Evolutionary conservation across 1,140 invertebrate species (phyloP), one percentile per base, ranked within the genome.

Genomic region (Atta cephalotes): DNA sequence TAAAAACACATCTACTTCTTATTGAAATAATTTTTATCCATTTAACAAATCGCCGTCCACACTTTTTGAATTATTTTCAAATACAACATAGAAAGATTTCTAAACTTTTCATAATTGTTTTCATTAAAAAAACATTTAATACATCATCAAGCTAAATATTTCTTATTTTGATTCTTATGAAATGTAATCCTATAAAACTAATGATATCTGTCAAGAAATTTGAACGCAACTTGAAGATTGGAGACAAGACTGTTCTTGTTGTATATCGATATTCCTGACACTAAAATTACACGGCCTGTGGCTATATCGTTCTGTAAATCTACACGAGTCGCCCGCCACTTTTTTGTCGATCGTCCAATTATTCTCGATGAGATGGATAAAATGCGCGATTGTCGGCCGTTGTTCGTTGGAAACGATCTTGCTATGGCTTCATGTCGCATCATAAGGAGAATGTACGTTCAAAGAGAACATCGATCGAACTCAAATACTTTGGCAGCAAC

Each of bases 231-330:
- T 18, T n/a, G 28, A 78, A 89, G 63, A 87, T 86, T 88, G 72
- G 53, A 76, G 65, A 88, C 62, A 80, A 63, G 88, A 85, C 85
- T 77, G 81, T 78, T 81, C 45, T 2, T 35, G 68, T 14, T 82
- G 18, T 82, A 72, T 49, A 77, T 45, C 58, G 56, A 79, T 89
- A 72, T 62, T 77, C 68, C 72, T 87, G 65, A 51, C 53, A 28
- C 63, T 88, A 12, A 53, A 70, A 66, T 80, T 76, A 79, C 65
- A 84, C 25, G 14, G 45, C 21, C 53, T 72, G 35, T 72, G 39
- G 53, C 49, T 82, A 35, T n/a, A 76, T 28, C 1, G 18, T n/a
- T 76, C 28, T 25, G 35, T 63, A 84, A 84, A 84, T 84, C 70
- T 45, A 49, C 45, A 25, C 56, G 45, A 76, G 2, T 76, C 18